A percentile compares a stretch with the other conserved stretches of the same genome.
These are phyloP conservation scores for Pempheris klunzingeri DNA, from an alignment of 2,797 vertebrate species.

Conservation along the genomic window DNA sequence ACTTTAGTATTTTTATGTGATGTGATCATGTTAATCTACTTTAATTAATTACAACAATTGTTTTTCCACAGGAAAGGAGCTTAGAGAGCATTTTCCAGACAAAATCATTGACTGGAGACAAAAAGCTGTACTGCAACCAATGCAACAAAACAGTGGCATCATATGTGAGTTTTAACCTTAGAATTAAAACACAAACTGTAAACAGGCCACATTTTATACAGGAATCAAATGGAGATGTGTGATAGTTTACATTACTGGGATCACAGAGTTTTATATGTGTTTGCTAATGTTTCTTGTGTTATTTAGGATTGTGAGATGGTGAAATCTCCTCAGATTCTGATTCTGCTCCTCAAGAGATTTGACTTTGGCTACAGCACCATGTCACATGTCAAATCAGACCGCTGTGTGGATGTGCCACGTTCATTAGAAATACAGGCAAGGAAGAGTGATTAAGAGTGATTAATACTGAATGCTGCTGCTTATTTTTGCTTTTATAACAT, in stretches of 20 bases:
- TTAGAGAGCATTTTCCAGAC: constrained; percentile 41
- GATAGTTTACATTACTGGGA: too few relatives aligned
- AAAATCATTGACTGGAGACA: constrained; percentile 44
- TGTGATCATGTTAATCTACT: background rate
- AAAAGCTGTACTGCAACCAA: constrained; percentile 63
- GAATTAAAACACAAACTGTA: background rate
- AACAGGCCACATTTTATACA: background rate
- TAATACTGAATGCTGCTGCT: background rate
- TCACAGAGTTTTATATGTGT: too few relatives aligned
- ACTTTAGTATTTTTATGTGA: background rate
- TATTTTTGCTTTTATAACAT: background rate
- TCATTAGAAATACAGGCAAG: constrained; percentile 39
- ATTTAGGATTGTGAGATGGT: constrained; percentile 61
- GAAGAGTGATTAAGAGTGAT: too few relatives aligned
- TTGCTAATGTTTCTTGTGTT: background rate
- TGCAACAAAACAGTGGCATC: constrained; percentile 63
- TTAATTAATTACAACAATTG: background rate
- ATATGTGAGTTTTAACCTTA: constrained; percentile 71
- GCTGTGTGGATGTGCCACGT: constrained; percentile 53
- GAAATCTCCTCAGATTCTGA: constrained; percentile 60
- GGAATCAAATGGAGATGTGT: background rate
- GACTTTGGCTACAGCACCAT: constrained; percentile 54
- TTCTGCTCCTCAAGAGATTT: constrained; percentile 79
- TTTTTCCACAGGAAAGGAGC: constrained; percentile 32
- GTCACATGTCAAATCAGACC: constrained; percentile 63